Base-by-base conservation (phyloP, 2,797 vertebrate species). In the Heteromormyrus szaboi region DNA sequence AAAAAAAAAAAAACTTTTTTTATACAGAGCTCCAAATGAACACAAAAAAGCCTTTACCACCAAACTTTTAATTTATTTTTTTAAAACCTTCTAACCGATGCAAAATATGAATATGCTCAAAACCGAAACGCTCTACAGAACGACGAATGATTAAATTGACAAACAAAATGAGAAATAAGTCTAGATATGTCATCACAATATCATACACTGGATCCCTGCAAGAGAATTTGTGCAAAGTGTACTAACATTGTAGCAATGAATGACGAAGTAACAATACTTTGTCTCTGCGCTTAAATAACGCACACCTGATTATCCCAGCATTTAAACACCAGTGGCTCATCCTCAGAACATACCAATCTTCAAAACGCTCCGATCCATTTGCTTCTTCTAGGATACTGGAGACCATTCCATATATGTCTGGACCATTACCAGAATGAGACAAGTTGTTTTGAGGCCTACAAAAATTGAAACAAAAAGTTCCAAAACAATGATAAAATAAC, bases 311-410 rank as follows among this genome's bases (percentile, higher is more conserved):
- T 37, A 37, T 33, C 29, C 29, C 4, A 37, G 29, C 65, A 72
- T 14, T 37, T 14, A 14, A 17, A 37, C 29, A 37, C 11, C 4
- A 17, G 9, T 6, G 29, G 65, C 0, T 37, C 65, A 0, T 4
- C 12, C 29, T 4, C 11, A 9, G 89, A 89, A 88, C 92, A 92
- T 41, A 96, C 95, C 95, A 94, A 2, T 95, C 93, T 76, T 93
- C 91, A 72, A 92, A 89, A n/a, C 91, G 72, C 44, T 95, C 94
- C 89, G 92, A 44, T 65, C 93, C 93, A 89, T 88, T 93, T 86
- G 93, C 91, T 68, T 95, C 94, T 86, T 95, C 94, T 1, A 94
- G 87, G 90, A 93, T 93, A 88, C 90, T 93, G 0, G 94, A 93
- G 87, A 94, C 93, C 6, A 94, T 87, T 7, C 93, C 93, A 90